Percentiles rank a stretch among this genome's conserved stretches.
phyloP scores from a whole-genome alignment of 2,888 invertebrate species.

The Hylaea fasciaria region DNA sequence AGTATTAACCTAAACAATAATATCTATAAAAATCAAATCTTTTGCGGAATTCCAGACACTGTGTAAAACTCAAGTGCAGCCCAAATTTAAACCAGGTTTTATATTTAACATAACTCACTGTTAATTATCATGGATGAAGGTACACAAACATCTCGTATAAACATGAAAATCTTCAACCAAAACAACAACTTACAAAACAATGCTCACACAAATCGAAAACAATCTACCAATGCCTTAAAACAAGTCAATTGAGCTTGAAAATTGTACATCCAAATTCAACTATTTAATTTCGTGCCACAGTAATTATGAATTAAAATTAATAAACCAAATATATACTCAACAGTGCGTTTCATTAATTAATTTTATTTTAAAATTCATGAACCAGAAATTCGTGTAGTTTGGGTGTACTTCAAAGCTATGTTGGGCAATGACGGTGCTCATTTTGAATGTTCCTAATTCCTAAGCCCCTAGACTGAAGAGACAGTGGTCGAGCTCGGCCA shows the following conservation, averaged over 20 bases:
- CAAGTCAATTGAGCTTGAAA: conserved; percentile 20
- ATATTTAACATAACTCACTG: too few species aligned
- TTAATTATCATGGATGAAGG: too few species aligned
- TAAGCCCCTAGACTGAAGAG: background rate
- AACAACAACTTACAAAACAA: too few species aligned
- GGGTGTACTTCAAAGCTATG: conserved; percentile 28
- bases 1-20: too few species aligned
- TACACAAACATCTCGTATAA: too few species aligned
- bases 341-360: conserved; percentile 54
- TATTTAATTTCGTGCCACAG: conserved; percentile 23
- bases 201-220: background rate
- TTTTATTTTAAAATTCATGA: conserved; percentile 56
- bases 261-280: conserved; percentile 19
- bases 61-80: too few species aligned
- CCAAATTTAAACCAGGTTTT: too few species aligned
- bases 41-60: too few species aligned
- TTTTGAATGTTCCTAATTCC: conserved; percentile 5
- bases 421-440: conserved; percentile 21
- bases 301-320: conserved; percentile 49
- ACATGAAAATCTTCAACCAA: too few species aligned
- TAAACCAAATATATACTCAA: conserved; percentile 46
- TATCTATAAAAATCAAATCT: too few species aligned
- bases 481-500: background rate
- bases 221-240: background rate
- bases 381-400: conserved; percentile 34